These are phyloP conservation scores for Cebus imitator DNA, from an alignment of 2,113 vertebrate species.

Conservation along the genomic window DNA sequence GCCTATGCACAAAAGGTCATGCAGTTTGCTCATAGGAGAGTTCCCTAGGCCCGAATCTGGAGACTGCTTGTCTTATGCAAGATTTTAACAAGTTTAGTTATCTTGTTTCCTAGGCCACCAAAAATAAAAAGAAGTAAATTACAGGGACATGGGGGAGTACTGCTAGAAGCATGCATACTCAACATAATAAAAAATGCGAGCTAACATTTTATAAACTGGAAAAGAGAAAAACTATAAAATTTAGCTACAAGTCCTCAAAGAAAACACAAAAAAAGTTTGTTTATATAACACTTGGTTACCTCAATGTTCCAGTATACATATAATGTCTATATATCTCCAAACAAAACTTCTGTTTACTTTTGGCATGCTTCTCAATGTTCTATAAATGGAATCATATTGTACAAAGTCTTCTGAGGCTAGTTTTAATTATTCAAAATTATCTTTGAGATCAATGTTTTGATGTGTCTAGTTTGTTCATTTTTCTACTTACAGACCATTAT, in stretches of 20 bases:
- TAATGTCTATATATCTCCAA: not conserved
- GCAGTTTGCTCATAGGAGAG: not conserved
- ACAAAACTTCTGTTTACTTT: not conserved
- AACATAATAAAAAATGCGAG: slow-evolving; percentile 48
- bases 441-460: not conserved
- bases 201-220: not conserved
- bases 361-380: not conserved
- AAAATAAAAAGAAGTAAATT: slow-evolving; percentile 57
- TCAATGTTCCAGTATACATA: not conserved
- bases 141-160: not conserved
- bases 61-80: slow-evolving; percentile 37
- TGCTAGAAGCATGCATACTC: not conserved
- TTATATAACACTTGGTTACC: slow-evolving; percentile 40
- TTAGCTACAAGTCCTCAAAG: not conserved
- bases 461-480: not conserved
- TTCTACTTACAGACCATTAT: not conserved
- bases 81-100: slow-evolving; percentile 17
- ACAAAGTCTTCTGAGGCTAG: not conserved
- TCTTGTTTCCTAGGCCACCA: slow-evolving; percentile 57
- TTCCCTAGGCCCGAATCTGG: slow-evolving; percentile 15
- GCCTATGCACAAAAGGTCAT: slow-evolving; percentile 37
- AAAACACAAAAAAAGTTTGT: not conserved
- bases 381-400: not conserved
- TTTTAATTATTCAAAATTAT: slow-evolving; percentile 4
- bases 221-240: slow-evolving; percentile 2